Evolutionary conservation across 1,140 invertebrate genomes (phyloP).

Genomic region (Pogonognathellus flavescens): DNA sequence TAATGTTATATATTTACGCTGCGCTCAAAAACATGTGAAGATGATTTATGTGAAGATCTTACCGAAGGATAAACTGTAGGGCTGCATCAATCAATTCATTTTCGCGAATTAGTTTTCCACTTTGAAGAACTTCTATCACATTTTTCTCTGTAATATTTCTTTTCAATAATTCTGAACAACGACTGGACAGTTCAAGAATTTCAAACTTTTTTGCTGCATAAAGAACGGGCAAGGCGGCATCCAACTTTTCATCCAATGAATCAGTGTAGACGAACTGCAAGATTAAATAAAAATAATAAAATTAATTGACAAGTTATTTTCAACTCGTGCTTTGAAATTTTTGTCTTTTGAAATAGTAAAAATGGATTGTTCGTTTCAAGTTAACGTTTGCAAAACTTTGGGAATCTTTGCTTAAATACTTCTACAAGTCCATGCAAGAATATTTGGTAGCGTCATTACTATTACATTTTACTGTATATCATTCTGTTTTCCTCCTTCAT

Average conservation of each 20-base stretch:
- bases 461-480: too few species aligned
- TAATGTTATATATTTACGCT: too few species aligned
- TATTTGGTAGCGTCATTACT: too few species aligned
- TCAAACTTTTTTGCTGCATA: conserved; percentile 89
- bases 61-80: neutral
- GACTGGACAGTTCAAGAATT: conserved; percentile 87
- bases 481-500: too few species aligned
- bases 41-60: too few species aligned
- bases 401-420: too few species aligned
- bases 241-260: conserved; percentile 35
- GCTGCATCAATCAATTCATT: neutral
- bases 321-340: neutral
- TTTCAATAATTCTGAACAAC: conserved; percentile 90
- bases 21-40: too few species aligned
- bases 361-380: neutral
- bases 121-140: neutral
- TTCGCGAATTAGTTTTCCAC: neutral
- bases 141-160: conserved; percentile 83
- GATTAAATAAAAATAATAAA: conserved; percentile 1
- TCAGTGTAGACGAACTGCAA: conserved; percentile 57
- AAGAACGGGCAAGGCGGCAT: conserved; percentile 47
- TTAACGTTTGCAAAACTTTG: too few species aligned
- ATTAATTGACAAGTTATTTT: neutral
- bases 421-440: too few species aligned
- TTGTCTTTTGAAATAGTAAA: neutral